Percentiles rank a stretch among this genome's conserved stretches.
Conservation (phyloP, 2,888 invertebrate genomes). For the Dicyrtomina minuta region DNA sequence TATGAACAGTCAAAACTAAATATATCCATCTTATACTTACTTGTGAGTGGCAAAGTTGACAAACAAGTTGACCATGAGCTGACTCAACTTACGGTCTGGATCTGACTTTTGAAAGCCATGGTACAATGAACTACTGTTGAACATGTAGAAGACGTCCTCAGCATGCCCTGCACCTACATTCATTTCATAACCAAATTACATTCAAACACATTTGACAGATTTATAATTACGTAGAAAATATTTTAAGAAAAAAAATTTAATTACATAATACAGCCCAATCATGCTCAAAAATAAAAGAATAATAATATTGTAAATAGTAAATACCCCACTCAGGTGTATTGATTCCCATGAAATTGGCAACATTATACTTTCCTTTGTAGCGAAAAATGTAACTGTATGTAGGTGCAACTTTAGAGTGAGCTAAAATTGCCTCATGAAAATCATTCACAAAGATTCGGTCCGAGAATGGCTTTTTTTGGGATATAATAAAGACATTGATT, state of each 20-base stretch:
- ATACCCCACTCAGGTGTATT: conserved; percentile 47
- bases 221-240: not conserved
- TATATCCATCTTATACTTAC: conserved; percentile 28
- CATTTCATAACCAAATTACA: not conserved
- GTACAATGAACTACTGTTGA: conserved; percentile 35
- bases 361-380: conserved; percentile 44
- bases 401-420: conserved; percentile 48
- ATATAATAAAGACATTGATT: not conserved
- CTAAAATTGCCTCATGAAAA: conserved; percentile 40
- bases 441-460: conserved; percentile 47
- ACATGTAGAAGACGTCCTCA: conserved; percentile 39
- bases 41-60: conserved; percentile 44
- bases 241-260: conserved; percentile 6
- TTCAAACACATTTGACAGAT: not conserved
- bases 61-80: conserved; percentile 48
- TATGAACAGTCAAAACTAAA: too few species aligned
- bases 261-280: too few species aligned
- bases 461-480: conserved; percentile 34
- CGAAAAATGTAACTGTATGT: conserved; percentile 46
- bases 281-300: too few species aligned
- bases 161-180: conserved; percentile 23
- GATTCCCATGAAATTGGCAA: conserved; percentile 47
- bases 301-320: not conserved
- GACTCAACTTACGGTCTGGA: conserved; percentile 46
- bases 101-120: conserved; percentile 39